Evolutionary conservation across 2,113 vertebrate genomes (phyloP).

Genomic region (Gila orcuttii): DNA sequence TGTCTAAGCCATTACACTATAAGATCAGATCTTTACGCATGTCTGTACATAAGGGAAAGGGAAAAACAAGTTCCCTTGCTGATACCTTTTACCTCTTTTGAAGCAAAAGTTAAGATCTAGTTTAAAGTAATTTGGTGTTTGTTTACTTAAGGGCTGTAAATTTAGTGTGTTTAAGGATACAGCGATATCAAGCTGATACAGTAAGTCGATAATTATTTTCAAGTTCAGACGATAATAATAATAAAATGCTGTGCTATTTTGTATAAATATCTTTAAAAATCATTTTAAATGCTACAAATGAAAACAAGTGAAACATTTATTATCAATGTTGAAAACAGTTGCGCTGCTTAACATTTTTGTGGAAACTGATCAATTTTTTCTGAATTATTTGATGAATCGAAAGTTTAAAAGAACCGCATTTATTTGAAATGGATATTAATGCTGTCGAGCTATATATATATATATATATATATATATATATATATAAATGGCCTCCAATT

Average conservation of each 20-base stretch:
- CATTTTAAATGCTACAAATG: too few species aligned
- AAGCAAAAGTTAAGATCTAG: not conserved
- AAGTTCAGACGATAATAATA: not conserved
- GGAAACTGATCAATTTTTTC: not conserved
- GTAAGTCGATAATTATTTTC: not conserved
- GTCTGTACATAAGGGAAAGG: not conserved
- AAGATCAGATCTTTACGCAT: not conserved
- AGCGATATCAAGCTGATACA: not conserved
- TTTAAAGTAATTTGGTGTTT: not conserved
- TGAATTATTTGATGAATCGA: not conserved
- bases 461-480: too few species aligned
- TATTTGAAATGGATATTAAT: too few species aligned
- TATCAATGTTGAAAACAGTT: not conserved
- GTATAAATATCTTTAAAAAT: not conserved
- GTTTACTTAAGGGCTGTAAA: not conserved
- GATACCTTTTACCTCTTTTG: not conserved
- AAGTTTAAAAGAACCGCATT: not conserved
- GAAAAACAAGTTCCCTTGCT: not conserved
- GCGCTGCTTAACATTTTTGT: too few species aligned
- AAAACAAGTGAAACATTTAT: not conserved
- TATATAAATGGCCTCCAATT: too few species aligned
- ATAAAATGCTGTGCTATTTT: not conserved
- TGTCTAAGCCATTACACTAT: not conserved
- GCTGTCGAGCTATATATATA: too few species aligned
- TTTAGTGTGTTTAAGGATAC: not conserved